These are phyloP conservation scores for Silurus asotus DNA, from an alignment of 2,113 vertebrate genomes.

Conservation along the genomic window DNA sequence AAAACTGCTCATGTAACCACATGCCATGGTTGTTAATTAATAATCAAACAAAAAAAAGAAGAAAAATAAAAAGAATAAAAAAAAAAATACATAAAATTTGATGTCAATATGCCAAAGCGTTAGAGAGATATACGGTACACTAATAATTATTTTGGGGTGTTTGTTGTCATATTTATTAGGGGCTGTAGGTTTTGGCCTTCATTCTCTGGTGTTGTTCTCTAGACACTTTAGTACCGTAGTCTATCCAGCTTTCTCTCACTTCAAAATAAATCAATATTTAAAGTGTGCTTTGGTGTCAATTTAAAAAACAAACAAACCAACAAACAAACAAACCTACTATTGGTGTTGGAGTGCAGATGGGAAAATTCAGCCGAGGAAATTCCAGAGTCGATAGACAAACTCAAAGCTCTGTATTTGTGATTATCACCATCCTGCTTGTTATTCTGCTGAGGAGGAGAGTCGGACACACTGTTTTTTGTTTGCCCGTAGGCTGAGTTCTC, in stretches of 20 bases:
- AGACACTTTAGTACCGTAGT: neutral
- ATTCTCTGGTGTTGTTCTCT: too few relatives aligned
- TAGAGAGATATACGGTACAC: too few relatives aligned
- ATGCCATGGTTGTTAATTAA: too few relatives aligned
- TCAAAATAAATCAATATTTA: neutral
- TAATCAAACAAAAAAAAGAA: too few relatives aligned
- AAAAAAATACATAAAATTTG: neutral
- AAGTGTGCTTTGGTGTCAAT: neutral
- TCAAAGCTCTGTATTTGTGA: slow-evolving; percentile 7
- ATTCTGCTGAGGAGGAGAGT: slow-evolving; percentile 12
- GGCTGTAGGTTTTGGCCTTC: too few relatives aligned
- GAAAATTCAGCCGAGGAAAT: slow-evolving; percentile 35
- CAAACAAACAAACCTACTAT: slow-evolving; percentile 55
- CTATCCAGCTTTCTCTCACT: neutral
- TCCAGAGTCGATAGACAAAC: slow-evolving; percentile 47
- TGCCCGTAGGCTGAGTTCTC: slow-evolving; percentile 24
- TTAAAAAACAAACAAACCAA: neutral
- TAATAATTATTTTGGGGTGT: too few relatives aligned
- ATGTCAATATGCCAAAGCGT: too few relatives aligned
- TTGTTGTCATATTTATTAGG: too few relatives aligned
- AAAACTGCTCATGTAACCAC: too few relatives aligned
- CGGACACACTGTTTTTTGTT: neutral
- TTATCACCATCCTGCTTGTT: neutral
- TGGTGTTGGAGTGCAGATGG: slow-evolving; percentile 54
- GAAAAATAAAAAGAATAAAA: too few relatives aligned